A percentile compares a stretch with the other conserved stretches of the same genome.
phyloP scores from a whole-genome alignment of 2,888 invertebrate genomes.

The Adelognathus sp. region DNA sequence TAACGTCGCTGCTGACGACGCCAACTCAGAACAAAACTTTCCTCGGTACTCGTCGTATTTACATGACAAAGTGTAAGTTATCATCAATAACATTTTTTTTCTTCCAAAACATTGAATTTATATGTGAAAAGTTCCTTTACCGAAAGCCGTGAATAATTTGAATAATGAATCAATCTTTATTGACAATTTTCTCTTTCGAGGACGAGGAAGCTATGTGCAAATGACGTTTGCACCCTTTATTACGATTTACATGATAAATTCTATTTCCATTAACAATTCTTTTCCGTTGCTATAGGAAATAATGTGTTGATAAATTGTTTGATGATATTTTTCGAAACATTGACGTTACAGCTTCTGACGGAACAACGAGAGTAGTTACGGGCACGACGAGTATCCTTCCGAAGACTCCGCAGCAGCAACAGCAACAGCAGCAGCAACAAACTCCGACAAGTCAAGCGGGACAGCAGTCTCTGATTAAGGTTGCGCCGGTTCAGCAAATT shows the following conservation, averaged over 20 bases:
- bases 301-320: neutral
- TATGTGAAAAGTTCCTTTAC: too few species aligned
- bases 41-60: slow-evolving; percentile 86
- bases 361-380: slow-evolving; percentile 85
- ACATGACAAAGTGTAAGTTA: slow-evolving; percentile 87
- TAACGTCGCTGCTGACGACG: slow-evolving; percentile 86
- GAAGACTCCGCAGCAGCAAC: slow-evolving; percentile 81
- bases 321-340: neutral
- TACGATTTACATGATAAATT: too few species aligned
- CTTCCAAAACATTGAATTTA: too few species aligned
- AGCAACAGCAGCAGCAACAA: slow-evolving; percentile 55
- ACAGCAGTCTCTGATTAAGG: slow-evolving; percentile 62
- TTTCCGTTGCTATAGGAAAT: too few species aligned
- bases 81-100: too few species aligned
- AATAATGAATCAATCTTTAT: too few species aligned
- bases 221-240: too few species aligned
- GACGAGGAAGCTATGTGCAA: too few species aligned
- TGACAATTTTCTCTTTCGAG: too few species aligned
- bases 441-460: slow-evolving; percentile 73
- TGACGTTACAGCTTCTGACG: slow-evolving; percentile 82
- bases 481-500: slow-evolving; percentile 75
- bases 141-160: too few species aligned
- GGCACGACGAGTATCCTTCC: slow-evolving; percentile 84
- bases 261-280: too few species aligned
- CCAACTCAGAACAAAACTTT: slow-evolving; percentile 86